Percentiles rank a stretch among this genome's conserved stretches.
Evolutionary conservation across 2,113 vertebrate genomes (phyloP).

Genomic region (Cryptotis parvus): DNA sequence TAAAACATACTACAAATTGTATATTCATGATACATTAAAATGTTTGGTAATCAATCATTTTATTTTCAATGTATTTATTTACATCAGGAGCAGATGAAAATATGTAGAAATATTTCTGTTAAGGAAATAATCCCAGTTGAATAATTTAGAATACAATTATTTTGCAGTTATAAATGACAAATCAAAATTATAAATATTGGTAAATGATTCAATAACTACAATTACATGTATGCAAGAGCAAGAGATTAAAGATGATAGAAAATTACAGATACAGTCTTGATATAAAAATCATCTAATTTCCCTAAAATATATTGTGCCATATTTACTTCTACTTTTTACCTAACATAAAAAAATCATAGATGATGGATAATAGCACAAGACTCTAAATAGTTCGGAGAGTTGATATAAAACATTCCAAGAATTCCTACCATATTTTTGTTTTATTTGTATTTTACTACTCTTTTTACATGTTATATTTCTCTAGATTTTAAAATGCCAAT

Average conservation of each 20-base stretch:
- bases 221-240: neutral
- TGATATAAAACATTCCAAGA: slow-evolving; percentile 14
- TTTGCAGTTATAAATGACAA: slow-evolving; percentile 35
- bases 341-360: slow-evolving; percentile 55
- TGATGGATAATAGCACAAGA: slow-evolving; percentile 54
- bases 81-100: neutral
- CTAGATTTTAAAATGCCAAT: neutral
- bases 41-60: slow-evolving; percentile 57
- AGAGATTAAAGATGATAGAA: slow-evolving; percentile 7
- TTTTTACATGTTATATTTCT: neutral
- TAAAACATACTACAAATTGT: neutral
- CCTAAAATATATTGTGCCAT: slow-evolving; percentile 64
- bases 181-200: slow-evolving; percentile 48
- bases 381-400: slow-evolving; percentile 42
- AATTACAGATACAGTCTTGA: slow-evolving; percentile 62
- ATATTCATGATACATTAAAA: neutral
- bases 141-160: slow-evolving; percentile 20
- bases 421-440: slow-evolving; percentile 3
- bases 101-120: neutral
- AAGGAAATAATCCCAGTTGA: neutral
- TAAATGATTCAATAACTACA: neutral
- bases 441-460: neutral
- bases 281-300: slow-evolving; percentile 58
- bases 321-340: slow-evolving; percentile 45
- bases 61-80: neutral